Evolutionary conservation across 2,888 invertebrate genomes (phyloP).

Genomic region (Lymantria monacha): DNA sequence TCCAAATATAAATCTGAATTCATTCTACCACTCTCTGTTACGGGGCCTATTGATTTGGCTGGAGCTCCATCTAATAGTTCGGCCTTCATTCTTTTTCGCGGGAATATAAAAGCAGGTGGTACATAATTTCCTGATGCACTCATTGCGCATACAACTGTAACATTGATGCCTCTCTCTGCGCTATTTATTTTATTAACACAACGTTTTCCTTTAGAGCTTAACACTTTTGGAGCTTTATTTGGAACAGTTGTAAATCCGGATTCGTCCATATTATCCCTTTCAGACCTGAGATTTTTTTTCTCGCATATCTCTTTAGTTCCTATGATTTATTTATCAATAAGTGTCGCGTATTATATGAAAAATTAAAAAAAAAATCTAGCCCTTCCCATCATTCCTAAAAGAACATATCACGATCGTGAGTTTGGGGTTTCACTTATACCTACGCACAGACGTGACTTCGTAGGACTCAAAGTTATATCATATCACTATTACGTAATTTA

Average conservation of each 20-base stretch:
- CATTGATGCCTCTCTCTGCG: conserved; percentile 27
- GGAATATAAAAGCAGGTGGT: conserved; percentile 40
- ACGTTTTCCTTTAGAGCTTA: conserved; percentile 32
- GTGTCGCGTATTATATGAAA: too few species aligned
- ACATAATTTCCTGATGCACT: conserved; percentile 36
- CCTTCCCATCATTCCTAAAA: too few species aligned
- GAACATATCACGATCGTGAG: too few species aligned
- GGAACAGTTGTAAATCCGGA: conserved; percentile 20
- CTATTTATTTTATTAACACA: conserved; percentile 25
- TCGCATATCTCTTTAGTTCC: too few species aligned
- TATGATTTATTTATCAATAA: too few species aligned
- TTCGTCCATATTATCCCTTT: conserved; percentile 13
- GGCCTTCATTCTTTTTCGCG: conserved; percentile 20
- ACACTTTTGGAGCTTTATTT: conserved; percentile 32
- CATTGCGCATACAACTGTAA: conserved; percentile 33
- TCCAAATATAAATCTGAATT: conserved; percentile 32
- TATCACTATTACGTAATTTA: too few species aligned
- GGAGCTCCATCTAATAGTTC: conserved; percentile 34
- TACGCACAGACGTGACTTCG: too few species aligned
- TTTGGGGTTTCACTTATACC: too few species aligned
- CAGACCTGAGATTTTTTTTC: too few species aligned
- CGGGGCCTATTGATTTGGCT: conserved; percentile 27
- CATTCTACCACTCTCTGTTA: conserved; percentile 35
- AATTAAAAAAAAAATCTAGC: too few species aligned
- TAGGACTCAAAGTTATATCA: too few species aligned